phyloP scores from a whole-genome alignment of 2,888 invertebrate genomes.

The Tenthredo mesomela region DNA sequence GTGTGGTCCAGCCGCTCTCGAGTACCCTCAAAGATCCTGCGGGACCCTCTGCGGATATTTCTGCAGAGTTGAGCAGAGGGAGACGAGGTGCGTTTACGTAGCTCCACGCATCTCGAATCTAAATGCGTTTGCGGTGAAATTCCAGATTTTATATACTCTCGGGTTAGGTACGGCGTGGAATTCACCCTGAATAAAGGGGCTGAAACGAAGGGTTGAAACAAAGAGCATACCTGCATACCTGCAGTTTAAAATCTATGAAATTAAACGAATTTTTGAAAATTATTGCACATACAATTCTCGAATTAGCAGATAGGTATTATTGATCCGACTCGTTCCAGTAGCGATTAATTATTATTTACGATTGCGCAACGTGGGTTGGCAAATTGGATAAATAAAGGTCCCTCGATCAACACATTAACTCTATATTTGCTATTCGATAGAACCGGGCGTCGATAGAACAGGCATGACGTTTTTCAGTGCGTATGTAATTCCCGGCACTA shows the following conservation, averaged over 20 bases:
- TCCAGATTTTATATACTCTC: conserved; percentile 24
- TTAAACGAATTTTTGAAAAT: not conserved
- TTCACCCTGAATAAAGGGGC: not conserved
- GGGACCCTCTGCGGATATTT: conserved; percentile 31
- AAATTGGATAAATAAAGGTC: conserved; percentile 35
- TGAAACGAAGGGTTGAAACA: not conserved
- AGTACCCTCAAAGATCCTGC: conserved; percentile 40
- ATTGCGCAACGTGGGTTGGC: not conserved
- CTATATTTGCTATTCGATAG: not conserved
- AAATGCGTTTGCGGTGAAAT: conserved; percentile 33
- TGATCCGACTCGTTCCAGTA: not conserved
- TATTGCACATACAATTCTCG: not conserved
- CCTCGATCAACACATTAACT: conserved; percentile 34
- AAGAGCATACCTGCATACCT: not conserved
- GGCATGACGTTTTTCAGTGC: not conserved
- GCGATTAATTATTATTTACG: conserved; percentile 39
- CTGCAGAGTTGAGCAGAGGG: conserved; percentile 2
- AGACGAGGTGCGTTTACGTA: not conserved
- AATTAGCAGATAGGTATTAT: conserved; percentile 19
- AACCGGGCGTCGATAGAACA: not conserved
- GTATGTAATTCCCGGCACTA: not conserved
- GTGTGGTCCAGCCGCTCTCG: conserved; percentile 40
- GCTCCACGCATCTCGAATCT: conserved; percentile 33
- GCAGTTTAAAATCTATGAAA: not conserved
- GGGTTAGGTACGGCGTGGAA: not conserved